phyloP scores from a whole-genome alignment of 2,888 invertebrate species.

The Ichneumoninae sp. region DNA sequence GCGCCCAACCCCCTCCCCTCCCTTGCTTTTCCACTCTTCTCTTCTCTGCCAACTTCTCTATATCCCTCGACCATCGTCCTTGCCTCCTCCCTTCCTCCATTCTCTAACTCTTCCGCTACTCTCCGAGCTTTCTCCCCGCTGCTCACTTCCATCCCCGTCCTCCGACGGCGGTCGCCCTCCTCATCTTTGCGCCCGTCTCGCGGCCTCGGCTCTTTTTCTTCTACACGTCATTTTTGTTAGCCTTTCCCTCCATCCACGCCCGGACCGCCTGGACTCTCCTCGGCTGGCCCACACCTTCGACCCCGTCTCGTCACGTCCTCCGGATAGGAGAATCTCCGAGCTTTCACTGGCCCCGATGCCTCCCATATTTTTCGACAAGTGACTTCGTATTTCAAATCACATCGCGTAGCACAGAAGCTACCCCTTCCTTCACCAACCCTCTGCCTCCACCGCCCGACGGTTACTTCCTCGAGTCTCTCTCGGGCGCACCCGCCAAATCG shows the following conservation, averaged over 20 bases:
- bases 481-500: not conserved
- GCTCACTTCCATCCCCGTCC: slow-evolving; percentile 50
- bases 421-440: not conserved
- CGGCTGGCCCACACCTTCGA: slow-evolving; percentile 39
- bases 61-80: slow-evolving; percentile 35
- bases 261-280: slow-evolving; percentile 35
- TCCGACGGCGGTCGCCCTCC: not conserved
- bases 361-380: slow-evolving; percentile 73
- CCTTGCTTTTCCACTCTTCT: slow-evolving; percentile 56
- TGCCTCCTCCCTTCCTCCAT: slow-evolving; percentile 32
- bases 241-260: slow-evolving; percentile 31
- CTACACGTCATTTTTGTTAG: slow-evolving; percentile 44
- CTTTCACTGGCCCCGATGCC: slow-evolving; percentile 57
- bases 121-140: slow-evolving; percentile 38
- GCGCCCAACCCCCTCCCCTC: not conserved
- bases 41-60: slow-evolving; percentile 51
- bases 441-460: not conserved
- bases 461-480: not conserved
- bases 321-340: slow-evolving; percentile 43
- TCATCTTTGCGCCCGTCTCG: slow-evolving; percentile 23
- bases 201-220: slow-evolving; percentile 43
- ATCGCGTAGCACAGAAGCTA: slow-evolving; percentile 15
- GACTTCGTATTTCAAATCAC: slow-evolving; percentile 75
- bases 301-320: slow-evolving; percentile 55
- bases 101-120: slow-evolving; percentile 40